Evolutionary conservation across 2,888 invertebrate species (phyloP), one percentile per base, ranked within the genome.

Genomic region (Zhuqinia jingwanae): DNA sequence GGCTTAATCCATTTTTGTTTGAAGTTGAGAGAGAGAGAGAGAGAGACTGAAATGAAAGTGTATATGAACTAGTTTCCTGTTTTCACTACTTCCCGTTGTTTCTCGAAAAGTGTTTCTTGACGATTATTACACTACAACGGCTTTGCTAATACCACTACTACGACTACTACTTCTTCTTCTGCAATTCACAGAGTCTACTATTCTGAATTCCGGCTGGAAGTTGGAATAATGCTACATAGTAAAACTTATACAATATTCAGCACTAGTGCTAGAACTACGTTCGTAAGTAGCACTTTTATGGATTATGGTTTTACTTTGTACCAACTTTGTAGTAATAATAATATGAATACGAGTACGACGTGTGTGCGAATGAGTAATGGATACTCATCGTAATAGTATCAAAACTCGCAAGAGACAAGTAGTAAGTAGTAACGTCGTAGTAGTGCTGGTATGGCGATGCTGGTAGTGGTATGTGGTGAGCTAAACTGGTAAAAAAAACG

Each of bases 311-410:
- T 30, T 56, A 56, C 36, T 76, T 76, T 76, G 53, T 76, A 42
- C 36, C 5, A 36, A 36, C 36, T 36, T 36, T 6, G 36, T 36
- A 36, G 8, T 58, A 20, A 17, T 36, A 76, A 6, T 36, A 76
- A 58, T 58, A 56, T 76, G 36, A 36, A 36, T 36, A 36, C 36
- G 36, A 36, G 36, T 58, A 20, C 76, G 56, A 36, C 42, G 76
- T 56, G 36, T 56, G 36, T 76, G 56, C 22, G 56, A 58, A 76
- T 76, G 76, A 76, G 76, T 58, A 76, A 76, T 76, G 76, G 76
- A 76, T 76, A 56, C 42, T 76, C 42, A 36, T 36, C 36, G 36
- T 36, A 36, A 8, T 36, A 8, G 36, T 36, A 8, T 3, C 8
- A 36, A 58, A 36, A 76, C 42, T 76, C 36, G 58, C 56, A 36